These are phyloP conservation scores for Pedetes capensis DNA, from an alignment of 2,113 vertebrate genomes.

Conservation along the genomic window DNA sequence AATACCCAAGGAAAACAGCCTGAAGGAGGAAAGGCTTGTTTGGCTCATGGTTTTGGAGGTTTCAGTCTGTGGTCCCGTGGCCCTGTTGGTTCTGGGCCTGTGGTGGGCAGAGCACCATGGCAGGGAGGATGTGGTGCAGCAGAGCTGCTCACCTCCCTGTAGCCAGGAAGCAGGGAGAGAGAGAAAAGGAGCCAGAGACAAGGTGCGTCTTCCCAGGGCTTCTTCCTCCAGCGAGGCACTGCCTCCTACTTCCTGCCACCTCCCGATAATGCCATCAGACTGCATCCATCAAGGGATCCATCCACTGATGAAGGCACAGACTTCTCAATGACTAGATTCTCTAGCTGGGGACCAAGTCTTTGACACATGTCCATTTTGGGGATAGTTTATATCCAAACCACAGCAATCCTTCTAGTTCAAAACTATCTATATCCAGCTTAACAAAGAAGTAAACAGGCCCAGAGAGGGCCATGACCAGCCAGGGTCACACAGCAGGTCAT, in stretches of 20 bases:
- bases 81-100: background rate
- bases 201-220: background rate
- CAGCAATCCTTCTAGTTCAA: background rate
- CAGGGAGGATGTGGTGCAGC: background rate
- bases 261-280: background rate
- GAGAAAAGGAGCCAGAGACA: background rate
- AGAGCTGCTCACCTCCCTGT: background rate
- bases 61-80: background rate
- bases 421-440: background rate
- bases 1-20: background rate
- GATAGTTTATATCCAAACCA: background rate
- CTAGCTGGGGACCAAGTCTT: background rate
- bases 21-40: background rate
- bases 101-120: background rate
- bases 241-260: background rate
- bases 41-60: too few species aligned
- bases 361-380: background rate
- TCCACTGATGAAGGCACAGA: background rate
- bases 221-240: background rate
- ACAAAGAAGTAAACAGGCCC: background rate
- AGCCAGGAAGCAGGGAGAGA: background rate
- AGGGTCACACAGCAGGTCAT: background rate
- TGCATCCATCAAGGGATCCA: background rate
- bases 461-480: background rate
- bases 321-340: background rate